Base-by-base conservation (phyloP, 1,140 invertebrate species). In the Drosophila suzukii region DNA sequence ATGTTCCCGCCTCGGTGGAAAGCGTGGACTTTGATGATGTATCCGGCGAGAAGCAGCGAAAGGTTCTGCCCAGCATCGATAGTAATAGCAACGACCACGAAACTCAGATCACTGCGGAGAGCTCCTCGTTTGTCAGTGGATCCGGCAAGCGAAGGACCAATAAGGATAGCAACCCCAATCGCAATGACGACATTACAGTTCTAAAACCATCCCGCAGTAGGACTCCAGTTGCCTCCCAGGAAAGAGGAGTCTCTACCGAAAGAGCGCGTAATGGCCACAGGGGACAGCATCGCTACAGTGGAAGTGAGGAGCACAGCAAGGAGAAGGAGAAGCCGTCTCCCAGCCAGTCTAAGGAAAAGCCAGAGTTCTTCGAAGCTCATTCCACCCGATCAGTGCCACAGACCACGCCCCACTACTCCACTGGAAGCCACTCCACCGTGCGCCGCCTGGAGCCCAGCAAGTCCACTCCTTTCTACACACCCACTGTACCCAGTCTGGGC, bases 81-180 rank as follows among this genome's bases (percentile, higher is more conserved):
- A 91, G 80, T 53, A 91, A 91, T 17, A 90, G 75, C 53, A 83
- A 92, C 20, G 77, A 90, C 10, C 75, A 89, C 10, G 96, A 97
- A 88, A 94, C 94, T 56, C 96, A 97, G 91, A 94, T 95, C 3
- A 94, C 95, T 0, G 95, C 96, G 3, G 96, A 97, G 91, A 95
- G 95, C 3, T 95, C 95, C 0, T 95, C 95, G 0, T 96, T 96
- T 81, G 94, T 95, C 0, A 94, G 94, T 30, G 95, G 92, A n/a
- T 17, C 76, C 5, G 68, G 93, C 13, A 89, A 89, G 55, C 73
- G 91, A 49, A 81, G 91, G 7, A 93, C 93, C 74, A 93, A 93
- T 74, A 68, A 56, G 46, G 58, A 77, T 20, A 60, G 15, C 17
- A 76, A 46, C n/a, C 36, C 51, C 6, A 60, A 54, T 50, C 50